These are phyloP conservation scores for Onychomys torridus DNA, from an alignment of 2,797 vertebrate genomes.

Conservation along the genomic window DNA sequence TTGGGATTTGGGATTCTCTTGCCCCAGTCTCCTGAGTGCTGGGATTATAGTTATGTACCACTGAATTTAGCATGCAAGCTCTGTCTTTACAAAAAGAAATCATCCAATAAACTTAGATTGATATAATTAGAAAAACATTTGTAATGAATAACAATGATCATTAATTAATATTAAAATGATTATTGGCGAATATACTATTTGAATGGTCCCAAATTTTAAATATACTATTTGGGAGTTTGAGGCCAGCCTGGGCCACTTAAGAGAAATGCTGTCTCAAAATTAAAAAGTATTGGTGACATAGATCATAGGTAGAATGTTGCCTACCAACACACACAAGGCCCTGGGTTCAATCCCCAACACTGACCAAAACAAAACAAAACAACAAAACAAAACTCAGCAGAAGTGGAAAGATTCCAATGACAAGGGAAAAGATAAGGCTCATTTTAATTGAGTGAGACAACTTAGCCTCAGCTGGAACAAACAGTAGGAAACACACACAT, in stretches of 20 bases:
- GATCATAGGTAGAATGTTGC: background rate
- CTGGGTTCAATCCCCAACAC: background rate
- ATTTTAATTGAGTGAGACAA: background rate
- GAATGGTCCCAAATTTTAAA: background rate
- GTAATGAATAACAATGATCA: background rate
- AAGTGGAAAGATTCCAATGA: background rate
- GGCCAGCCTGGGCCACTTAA: background rate
- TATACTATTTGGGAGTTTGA: background rate
- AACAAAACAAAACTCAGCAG: background rate
- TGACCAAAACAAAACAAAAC: background rate
- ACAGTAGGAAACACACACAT: background rate
- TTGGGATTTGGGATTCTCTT: background rate
- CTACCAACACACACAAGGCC: background rate
- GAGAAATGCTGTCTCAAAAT: background rate
- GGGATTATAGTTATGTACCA: background rate
- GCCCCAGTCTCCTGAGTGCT: background rate
- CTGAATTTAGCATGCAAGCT: background rate
- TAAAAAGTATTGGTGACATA: background rate
- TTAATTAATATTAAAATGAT: background rate
- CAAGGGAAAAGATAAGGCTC: background rate
- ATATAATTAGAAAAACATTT: background rate
- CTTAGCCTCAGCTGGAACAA: background rate
- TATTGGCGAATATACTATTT: background rate
- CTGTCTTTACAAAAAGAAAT: slow-evolving; percentile 16
- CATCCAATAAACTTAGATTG: background rate